phyloP scores from a whole-genome alignment of 2,888 invertebrate species.

The Pseudanteris insignis region DNA sequence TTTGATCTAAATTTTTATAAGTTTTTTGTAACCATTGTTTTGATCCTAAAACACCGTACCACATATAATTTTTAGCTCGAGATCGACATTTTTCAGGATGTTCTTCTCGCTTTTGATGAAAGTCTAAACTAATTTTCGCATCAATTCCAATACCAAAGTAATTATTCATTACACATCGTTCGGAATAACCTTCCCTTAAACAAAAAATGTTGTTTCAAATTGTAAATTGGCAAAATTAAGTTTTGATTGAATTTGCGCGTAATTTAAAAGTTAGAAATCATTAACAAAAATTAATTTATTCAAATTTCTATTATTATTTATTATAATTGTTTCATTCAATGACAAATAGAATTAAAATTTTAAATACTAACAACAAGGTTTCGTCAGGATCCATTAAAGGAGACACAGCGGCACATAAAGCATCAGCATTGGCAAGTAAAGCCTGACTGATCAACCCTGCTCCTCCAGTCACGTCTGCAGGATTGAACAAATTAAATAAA shows the following conservation, averaged over 20 bases:
- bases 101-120: conserved; percentile 95
- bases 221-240: too few species aligned
- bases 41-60: conserved; percentile 86
- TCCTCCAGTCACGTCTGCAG: conserved; percentile 74
- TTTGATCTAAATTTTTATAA: conserved; percentile 94
- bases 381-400: conserved; percentile 94
- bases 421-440: conserved; percentile 93
- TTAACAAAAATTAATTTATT: too few species aligned
- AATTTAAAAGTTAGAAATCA: too few species aligned
- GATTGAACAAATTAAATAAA: neutral
- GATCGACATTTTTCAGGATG: conserved; percentile 96
- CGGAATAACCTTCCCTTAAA: conserved; percentile 89
- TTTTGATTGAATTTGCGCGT: too few species aligned
- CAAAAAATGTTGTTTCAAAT: too few species aligned
- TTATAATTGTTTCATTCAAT: too few species aligned
- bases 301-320: too few species aligned
- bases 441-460: conserved; percentile 94
- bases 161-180: conserved; percentile 98
- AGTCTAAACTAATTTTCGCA: conserved; percentile 96
- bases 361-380: conserved; percentile 75
- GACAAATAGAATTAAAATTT: too few species aligned
- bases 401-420: conserved; percentile 94
- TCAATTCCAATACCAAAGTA: conserved; percentile 99
- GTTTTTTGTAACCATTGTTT: conserved; percentile 88
- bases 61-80: conserved; percentile 94